Percentiles rank a stretch among this genome's conserved stretches.
Evolutionary conservation across 2,113 vertebrate species (phyloP).

Genomic region (Bambusicola thoracicus): DNA sequence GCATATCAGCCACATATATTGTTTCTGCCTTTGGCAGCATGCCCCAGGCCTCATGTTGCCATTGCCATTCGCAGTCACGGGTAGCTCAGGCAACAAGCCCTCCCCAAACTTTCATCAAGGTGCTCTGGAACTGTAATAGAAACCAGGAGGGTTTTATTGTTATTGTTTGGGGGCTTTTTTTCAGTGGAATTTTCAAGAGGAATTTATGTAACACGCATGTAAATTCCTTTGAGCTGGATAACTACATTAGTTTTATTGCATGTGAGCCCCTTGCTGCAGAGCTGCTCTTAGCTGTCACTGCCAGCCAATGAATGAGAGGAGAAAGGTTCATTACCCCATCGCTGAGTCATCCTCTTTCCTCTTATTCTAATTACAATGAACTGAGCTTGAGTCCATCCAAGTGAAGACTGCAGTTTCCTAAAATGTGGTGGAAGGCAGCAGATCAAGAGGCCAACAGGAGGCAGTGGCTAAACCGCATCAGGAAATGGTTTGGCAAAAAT

Average conservation of each 20-base stretch:
- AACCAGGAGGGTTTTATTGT: not conserved
- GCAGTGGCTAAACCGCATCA: slow-evolving; percentile 48
- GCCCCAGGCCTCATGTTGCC: not conserved
- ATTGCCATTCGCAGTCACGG: not conserved
- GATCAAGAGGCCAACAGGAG: not conserved
- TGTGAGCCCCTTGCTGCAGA: not conserved
- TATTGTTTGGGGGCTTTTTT: not conserved
- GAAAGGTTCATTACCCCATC: not conserved
- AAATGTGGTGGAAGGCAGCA: slow-evolving; percentile 3
- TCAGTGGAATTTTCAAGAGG: not conserved
- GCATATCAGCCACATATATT: accelerated
- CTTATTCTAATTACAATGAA: not conserved
- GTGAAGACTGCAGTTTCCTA: slow-evolving; percentile 32
- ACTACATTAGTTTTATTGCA: not conserved
- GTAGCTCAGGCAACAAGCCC: not conserved
- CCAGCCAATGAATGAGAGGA: not conserved
- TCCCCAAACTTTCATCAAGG: not conserved
- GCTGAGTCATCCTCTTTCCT: slow-evolving; percentile 9
- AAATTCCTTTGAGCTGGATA: not conserved
- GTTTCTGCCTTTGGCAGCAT: not conserved
- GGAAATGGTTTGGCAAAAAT: slow-evolving; percentile 19
- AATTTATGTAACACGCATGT: not conserved
- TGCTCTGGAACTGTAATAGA: not conserved
- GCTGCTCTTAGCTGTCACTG: not conserved
- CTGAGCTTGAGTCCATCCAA: not conserved